phyloP scores from a whole-genome alignment of 2,113 vertebrate species.

The human region DNA sequence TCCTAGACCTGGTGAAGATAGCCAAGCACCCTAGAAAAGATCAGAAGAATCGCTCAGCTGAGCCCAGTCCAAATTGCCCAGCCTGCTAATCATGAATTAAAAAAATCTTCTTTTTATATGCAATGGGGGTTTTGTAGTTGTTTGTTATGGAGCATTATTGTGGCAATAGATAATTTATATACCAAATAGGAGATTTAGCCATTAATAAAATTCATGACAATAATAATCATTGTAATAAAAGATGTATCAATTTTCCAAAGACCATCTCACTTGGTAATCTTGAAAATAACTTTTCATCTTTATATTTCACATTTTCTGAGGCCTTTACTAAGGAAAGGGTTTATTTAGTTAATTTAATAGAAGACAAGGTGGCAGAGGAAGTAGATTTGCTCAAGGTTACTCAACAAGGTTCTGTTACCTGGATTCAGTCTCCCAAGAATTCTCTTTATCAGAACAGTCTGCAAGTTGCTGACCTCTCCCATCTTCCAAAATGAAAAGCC shows the following conservation, averaged over 20 bases:
- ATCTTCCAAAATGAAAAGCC: conserved; percentile 24
- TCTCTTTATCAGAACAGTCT: background rate
- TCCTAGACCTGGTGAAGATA: background rate
- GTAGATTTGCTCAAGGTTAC: background rate
- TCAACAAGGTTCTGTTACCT: background rate
- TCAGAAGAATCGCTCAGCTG: background rate
- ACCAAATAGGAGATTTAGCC: background rate
- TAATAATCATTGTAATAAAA: conserved; percentile 18
- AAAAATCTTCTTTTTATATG: background rate
- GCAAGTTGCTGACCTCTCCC: background rate
- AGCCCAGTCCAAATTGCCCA: background rate
- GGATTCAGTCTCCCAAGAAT: background rate
- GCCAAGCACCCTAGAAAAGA: background rate
- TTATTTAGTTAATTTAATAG: conserved; percentile 4
- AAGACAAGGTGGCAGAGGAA: background rate
- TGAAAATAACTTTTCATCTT: background rate
- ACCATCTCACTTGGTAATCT: background rate
- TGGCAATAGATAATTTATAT: background rate
- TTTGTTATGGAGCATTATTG: background rate
- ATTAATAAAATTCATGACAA: background rate
- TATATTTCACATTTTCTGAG: background rate
- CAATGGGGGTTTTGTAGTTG: background rate
- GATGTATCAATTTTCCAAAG: background rate
- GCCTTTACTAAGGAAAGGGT: background rate
- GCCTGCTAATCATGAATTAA: background rate